Conservation (phyloP, 1,140 invertebrate genomes). For the Coelopa frigida region DNA sequence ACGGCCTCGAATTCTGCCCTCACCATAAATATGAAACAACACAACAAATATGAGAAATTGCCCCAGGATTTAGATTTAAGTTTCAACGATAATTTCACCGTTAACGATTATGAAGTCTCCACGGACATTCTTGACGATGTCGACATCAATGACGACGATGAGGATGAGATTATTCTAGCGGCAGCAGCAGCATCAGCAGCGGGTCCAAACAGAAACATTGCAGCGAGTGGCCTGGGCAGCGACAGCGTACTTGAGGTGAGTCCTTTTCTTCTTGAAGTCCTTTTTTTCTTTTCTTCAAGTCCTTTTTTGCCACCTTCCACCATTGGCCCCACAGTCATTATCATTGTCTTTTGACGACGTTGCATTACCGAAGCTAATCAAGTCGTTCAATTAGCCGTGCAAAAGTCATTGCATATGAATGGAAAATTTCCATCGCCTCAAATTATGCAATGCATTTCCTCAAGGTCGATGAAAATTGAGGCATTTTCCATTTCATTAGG, state of each 20-base stretch:
- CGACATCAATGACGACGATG: conserved; percentile 12
- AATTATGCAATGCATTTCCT: conserved; percentile 7
- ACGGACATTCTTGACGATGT: conserved; percentile 25
- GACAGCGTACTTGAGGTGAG: conserved; percentile 39
- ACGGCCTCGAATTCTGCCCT: too few relatives aligned
- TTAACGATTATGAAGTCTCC: conserved; percentile 25
- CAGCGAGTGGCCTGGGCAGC: conserved; percentile 28
- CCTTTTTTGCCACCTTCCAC: too few relatives aligned
- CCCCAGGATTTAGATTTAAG: conserved; percentile 43
- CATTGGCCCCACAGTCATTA: too few relatives aligned
- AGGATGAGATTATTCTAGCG: conserved; percentile 29
- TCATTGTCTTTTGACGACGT: too few relatives aligned
- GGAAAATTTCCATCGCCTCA: background rate
- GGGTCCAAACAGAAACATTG: too few relatives aligned
- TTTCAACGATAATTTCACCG: conserved; percentile 24
- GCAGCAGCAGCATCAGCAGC: conserved; percentile 12
- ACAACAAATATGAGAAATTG: conserved; percentile 41
- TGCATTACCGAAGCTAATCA: too few relatives aligned
- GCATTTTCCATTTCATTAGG: too few relatives aligned
- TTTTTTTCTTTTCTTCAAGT: too few relatives aligned
- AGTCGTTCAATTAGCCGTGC: too few relatives aligned
- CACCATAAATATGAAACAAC: conserved; percentile 41
- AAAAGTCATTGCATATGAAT: conserved; percentile 4
- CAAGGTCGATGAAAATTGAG: too few relatives aligned
- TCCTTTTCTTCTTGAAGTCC: conserved; percentile 3